phyloP scores from a whole-genome alignment of 1,140 invertebrate species.

The Nasonia giraulti region DNA sequence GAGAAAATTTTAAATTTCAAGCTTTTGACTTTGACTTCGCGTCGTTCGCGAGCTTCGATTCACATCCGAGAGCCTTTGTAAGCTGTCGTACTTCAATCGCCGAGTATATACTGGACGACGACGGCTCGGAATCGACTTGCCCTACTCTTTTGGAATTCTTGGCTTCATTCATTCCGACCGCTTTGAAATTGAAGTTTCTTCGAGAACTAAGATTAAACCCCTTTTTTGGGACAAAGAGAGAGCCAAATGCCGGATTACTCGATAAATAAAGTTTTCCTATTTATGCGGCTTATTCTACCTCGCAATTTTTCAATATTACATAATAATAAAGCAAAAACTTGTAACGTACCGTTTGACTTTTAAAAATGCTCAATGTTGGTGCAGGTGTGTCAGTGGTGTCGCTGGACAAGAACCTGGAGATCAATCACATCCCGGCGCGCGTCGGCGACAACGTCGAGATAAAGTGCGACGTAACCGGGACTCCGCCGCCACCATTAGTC shows the following conservation, averaged over 20 bases:
- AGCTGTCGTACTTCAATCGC: too few relatives aligned
- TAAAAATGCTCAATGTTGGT: conserved; percentile 47
- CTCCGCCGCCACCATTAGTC: conserved; percentile 81
- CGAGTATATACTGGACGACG: background rate
- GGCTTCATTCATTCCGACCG: background rate
- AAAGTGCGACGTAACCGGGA: conserved; percentile 85
- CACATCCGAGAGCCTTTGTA: background rate
- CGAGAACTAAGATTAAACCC: too few relatives aligned
- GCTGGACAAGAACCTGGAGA: conserved; percentile 83
- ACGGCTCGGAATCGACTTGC: background rate
- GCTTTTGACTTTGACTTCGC: too few relatives aligned
- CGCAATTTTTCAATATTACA: too few relatives aligned
- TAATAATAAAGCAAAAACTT: background rate
- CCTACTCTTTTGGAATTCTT: background rate
- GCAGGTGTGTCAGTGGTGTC: conserved; percentile 83
- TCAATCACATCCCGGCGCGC: conserved; percentile 80
- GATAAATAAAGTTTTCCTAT: too few relatives aligned
- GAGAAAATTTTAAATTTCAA: background rate
- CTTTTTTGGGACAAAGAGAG: too few relatives aligned
- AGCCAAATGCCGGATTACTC: too few relatives aligned
- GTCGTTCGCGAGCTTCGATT: too few relatives aligned
- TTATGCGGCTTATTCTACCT: too few relatives aligned
- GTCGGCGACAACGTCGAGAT: conserved; percentile 88
- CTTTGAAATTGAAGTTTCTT: background rate
- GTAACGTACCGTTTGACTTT: background rate